Evolutionary conservation across 2,797 vertebrate genomes (phyloP), one percentile per base, ranked within the genome.

Genomic region (Parauchenoglanis punctatus): DNA sequence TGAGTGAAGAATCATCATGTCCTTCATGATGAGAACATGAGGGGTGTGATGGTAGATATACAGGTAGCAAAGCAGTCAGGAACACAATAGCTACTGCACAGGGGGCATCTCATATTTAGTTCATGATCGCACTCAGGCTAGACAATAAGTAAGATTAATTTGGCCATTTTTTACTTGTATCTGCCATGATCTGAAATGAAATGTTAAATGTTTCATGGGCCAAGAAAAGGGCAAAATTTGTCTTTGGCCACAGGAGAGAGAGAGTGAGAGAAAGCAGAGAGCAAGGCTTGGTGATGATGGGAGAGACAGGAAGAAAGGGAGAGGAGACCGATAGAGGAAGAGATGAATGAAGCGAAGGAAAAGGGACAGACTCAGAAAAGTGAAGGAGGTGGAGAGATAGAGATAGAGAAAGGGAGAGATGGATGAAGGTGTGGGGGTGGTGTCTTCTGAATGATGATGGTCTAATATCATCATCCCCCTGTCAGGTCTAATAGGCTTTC

Each of bases 381-480:
- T 68, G 85, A 84, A 82, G 87, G 82, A 78, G 84, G 73, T 75
- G 46, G 83, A 89, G 86, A 89, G 65, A 86, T 49, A 70, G 91
- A 93, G 89, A 80, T 63, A 82, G 54, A 85, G 65, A 81, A 61
- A 85, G 80, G 84, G 85, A 87, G 85, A 89, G 90, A 98, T 97
- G 97, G 97, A 99, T 99, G 97, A 97, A 97, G 97, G 96, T 97
- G 96, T 96, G 97, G 97, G 97, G 97, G 97, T 95, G 96, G 97
- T 97, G 96, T 97, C 96, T 96, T 96, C 97, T 98, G 98, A 99
- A 98, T 98, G 97, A 98, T 99, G 97, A 99, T 97, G 97, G 97
- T 96, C 97, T 98, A 99, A 99, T 99, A 99, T 99, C 98, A 99
- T 98, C 98, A 99, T 98, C 98, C 97, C 97, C 97, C 98, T 99